Base-by-base conservation (phyloP, 2,888 invertebrate species). In the Andrena marginata region DNA sequence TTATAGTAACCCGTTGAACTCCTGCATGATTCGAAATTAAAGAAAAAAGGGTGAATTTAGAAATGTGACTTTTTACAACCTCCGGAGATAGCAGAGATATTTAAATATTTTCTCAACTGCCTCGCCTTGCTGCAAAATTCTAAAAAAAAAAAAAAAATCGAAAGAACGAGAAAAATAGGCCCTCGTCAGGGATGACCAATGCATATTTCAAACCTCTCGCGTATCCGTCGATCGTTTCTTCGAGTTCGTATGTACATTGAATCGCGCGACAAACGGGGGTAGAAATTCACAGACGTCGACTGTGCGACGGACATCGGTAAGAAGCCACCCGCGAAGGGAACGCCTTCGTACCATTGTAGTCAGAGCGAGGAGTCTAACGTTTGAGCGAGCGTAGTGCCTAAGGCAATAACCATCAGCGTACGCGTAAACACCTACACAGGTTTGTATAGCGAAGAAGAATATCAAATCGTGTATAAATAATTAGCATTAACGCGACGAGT, bases 391-490 rank as follows among this genome's bases (percentile, higher is more conserved):
- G 70, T 87, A 82, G 77, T 31, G 68, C 84, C 65, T 87, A 82
- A 87, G 75, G 35, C 56, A 81, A 31, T 33, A 29, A 26, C 7
- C 26, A 29, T 26, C 33, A 63, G 29, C n/a, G n/a, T 23, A 35
- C 4, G 26, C 73, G 33, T 7, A 54, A 23, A 33, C 23, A 33
- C 54, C 23, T 10, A 48, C 42, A 8, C 35, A 48, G 51, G 64
- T 82, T 80, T 80, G 71, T 77, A 71, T 83, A 87, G 79, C 49
- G 62, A 84, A 82, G 77, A 74, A 72, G 80, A 87, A 72, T 85
- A 89, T 84, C 85, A 90, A 89, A 89, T 85, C 86, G 80, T 87
- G 85, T 87, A 86, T 86, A 85, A 42, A 87, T 80, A 80, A 85
- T 73, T 80, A 83, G 74, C 82, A 82, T 77, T 82, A 73, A 88